Base-by-base conservation (phyloP, 1,140 invertebrate species). In the Drosophila sechellia region DNA sequence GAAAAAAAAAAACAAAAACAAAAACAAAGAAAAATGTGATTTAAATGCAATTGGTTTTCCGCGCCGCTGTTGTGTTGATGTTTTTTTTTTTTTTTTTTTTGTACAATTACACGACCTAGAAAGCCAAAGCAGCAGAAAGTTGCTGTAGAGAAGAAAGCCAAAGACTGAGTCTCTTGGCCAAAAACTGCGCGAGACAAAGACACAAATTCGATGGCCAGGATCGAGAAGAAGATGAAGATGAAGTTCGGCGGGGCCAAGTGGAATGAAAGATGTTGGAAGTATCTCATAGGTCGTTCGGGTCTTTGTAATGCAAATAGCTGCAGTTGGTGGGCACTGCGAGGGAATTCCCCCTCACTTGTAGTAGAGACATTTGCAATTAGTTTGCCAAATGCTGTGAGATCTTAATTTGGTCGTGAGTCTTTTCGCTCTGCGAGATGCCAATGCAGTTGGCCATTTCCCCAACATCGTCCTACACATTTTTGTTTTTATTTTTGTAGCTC, bases 51-150 rank as follows among this genome's bases (percentile, higher is more conserved):
- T 87, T 89, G 84, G 79, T 77, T 84, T 81, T 81, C 77, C 31
- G 73, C 35, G 57, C 50, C 53, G 56, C 39, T 42, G 59, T 43
- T 59, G 61, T 79, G 31, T 31, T 31, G 60, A 42, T 64, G 68
- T 79, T 64, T 53, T 87, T 20, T 20, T 20, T n/a, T n/a, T 64
- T 63, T 79, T 64, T 53, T 87, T 22, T 22, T 22, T 74, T 76
- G 79, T 74, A 87, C 79, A 87, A 87, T 87, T 89, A 87, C 84
- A 87, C 84, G 84, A 87, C 84, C 84, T 87, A 87, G 84, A 87
- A 87, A 89, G 68, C 80, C 85, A 87, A 74, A 89, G 77, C 84
- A 84, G 84, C 84, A 87, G 84, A 87, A 87, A 87, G 79, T 79
- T 72, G 74, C 78, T 70, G 50, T 52, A 74, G 59, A 64, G 74